Conservation (phyloP, 2,888 invertebrate species). For the Cecidostiba fungosa region DNA sequence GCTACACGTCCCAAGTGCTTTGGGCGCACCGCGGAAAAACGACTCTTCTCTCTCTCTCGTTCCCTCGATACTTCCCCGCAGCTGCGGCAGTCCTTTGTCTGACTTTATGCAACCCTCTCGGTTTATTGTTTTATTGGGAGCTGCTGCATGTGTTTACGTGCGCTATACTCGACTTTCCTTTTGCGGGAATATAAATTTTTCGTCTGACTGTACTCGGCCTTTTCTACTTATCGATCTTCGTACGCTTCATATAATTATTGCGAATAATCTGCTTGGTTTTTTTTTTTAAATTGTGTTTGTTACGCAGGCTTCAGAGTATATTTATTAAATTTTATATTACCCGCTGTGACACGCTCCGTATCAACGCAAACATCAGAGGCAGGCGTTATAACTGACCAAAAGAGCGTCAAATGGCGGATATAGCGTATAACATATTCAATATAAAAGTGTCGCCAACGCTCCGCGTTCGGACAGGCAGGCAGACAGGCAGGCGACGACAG, state of each 20-base stretch:
- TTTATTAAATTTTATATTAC: too few relatives aligned
- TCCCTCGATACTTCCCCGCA: conserved; percentile 1
- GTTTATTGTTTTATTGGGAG: conserved; percentile 4
- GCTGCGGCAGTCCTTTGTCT: not conserved
- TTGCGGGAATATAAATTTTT: not conserved
- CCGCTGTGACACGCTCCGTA: not conserved
- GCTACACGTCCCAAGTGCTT: conserved; percentile 25
- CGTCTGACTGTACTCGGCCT: not conserved
- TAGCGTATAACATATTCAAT: not conserved
- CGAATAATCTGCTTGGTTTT: too few relatives aligned
- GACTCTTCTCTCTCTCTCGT: not conserved
- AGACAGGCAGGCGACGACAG: conserved; percentile 1
- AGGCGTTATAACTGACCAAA: not conserved
- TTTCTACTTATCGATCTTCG: not conserved
- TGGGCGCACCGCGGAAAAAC: conserved; percentile 4
- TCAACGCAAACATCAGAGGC: not conserved
- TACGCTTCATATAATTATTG: too few relatives aligned
- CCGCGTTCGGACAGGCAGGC: not conserved
- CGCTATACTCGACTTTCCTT: not conserved
- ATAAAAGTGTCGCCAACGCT: not conserved
- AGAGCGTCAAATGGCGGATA: not conserved
- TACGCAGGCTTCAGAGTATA: too few relatives aligned
- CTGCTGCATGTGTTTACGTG: not conserved
- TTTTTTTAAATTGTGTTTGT: too few relatives aligned
- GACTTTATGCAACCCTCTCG: not conserved